Percentiles rank a stretch among this genome's conserved stretches.
phyloP scores from a whole-genome alignment of 1,140 invertebrate genomes.

The Rhagoletis pomonella region DNA sequence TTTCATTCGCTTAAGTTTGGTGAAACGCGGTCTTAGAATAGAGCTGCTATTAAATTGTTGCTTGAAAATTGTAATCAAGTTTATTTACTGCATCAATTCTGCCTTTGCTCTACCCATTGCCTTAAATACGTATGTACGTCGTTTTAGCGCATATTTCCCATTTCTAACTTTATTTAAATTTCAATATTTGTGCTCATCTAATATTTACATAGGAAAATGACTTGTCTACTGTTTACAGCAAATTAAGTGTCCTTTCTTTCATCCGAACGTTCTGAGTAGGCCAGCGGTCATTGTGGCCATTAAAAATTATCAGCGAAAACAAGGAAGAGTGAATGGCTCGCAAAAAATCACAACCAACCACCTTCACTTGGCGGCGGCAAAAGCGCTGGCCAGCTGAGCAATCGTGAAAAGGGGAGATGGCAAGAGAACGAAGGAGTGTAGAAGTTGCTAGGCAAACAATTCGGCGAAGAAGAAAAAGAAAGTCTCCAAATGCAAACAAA shows the following conservation, averaged over 20 bases:
- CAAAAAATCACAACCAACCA: background rate
- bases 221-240: constrained; percentile 10
- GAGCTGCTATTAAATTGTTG: too few relatives aligned
- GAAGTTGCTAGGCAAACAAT: background rate
- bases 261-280: background rate
- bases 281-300: background rate
- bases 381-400: background rate
- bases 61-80: too few relatives aligned
- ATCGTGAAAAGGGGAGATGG: background rate
- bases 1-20: too few relatives aligned
- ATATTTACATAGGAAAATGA: background rate
- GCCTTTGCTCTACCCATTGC: too few relatives aligned
- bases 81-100: too few relatives aligned
- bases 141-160: too few relatives aligned
- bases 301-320: background rate
- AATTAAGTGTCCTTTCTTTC: background rate
- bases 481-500: background rate
- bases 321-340: background rate
- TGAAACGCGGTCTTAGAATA: too few relatives aligned
- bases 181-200: background rate
- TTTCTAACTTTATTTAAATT: background rate
- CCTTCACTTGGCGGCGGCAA: background rate
- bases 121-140: too few relatives aligned
- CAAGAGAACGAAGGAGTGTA: background rate
- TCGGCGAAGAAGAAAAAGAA: background rate